phyloP scores from a whole-genome alignment of 1,140 invertebrate species.

The Drosophila saltans region DNA sequence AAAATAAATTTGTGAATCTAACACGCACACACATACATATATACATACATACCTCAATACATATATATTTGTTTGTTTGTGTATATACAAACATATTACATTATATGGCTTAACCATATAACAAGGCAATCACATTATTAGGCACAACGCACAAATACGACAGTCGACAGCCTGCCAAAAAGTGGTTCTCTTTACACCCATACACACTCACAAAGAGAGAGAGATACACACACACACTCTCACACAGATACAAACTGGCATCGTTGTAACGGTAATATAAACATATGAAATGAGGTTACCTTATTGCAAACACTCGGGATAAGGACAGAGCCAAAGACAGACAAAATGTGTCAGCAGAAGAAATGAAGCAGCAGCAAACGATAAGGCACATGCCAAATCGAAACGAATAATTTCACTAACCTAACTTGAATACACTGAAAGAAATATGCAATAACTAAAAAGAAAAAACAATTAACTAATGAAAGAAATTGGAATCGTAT shows the following conservation, averaged over 20 bases:
- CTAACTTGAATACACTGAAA: slow-evolving; percentile 8
- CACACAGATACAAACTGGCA: slow-evolving; percentile 25
- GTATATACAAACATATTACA: slow-evolving; percentile 62
- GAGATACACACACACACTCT: slow-evolving; percentile 11
- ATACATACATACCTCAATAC: slow-evolving; percentile 19
- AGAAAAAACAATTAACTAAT: slow-evolving; percentile 1
- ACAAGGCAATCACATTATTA: slow-evolving; percentile 82
- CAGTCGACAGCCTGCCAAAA: slow-evolving; percentile 23
- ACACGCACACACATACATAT: slow-evolving; percentile 48
- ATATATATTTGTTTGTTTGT: slow-evolving; percentile 16
- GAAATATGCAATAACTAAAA: background rate
- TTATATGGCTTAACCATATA: slow-evolving; percentile 82
- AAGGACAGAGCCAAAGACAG: slow-evolving; percentile 21
- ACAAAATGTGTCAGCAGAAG: background rate
- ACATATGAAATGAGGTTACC: slow-evolving; percentile 81
- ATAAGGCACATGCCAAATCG: slow-evolving; percentile 58
- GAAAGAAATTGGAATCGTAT: too few species aligned
- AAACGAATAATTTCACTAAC: slow-evolving; percentile 63
- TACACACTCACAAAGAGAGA: background rate
- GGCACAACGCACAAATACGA: slow-evolving; percentile 57
- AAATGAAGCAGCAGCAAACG: slow-evolving; percentile 30
- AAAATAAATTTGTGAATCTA: slow-evolving; percentile 81
- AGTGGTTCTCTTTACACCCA: slow-evolving; percentile 33
- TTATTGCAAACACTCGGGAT: slow-evolving; percentile 59
- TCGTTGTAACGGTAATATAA: slow-evolving; percentile 70